These are phyloP conservation scores for Chydorus sphaericus DNA, from an alignment of 2,888 invertebrate genomes.

Conservation along the genomic window DNA sequence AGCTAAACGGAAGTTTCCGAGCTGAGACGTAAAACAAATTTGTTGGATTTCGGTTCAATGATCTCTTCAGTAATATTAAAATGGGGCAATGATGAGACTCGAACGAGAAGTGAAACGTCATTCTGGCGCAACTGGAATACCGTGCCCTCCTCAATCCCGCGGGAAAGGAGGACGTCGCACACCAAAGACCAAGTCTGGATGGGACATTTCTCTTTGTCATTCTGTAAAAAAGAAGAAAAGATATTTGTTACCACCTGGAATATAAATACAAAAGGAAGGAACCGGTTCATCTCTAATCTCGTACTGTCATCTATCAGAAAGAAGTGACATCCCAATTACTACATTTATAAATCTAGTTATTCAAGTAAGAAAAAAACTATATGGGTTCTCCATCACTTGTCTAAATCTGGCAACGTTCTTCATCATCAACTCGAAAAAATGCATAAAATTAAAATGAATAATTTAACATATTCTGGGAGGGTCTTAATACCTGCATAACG, in stretches of 20 bases:
- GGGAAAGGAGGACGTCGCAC: constrained; percentile 77
- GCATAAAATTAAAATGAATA: background rate
- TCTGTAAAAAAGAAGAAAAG: constrained; percentile 27
- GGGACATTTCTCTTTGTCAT: constrained; percentile 60
- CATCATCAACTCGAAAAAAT: background rate
- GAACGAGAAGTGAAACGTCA: constrained; percentile 79
- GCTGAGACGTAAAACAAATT: constrained; percentile 82
- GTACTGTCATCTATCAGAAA: background rate
- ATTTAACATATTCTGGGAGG: constrained; percentile 15
- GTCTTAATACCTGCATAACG: constrained; percentile 45
- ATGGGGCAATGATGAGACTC: constrained; percentile 73
- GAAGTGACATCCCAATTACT: background rate
- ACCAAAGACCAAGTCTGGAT: constrained; percentile 94
- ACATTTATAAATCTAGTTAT: background rate
- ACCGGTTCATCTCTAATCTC: background rate
- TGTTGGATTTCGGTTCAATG: constrained; percentile 87
- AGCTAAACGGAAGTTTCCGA: constrained; percentile 93
- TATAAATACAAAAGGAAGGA: background rate
- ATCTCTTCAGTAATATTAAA: constrained; percentile 91
- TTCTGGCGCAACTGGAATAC: constrained; percentile 85
- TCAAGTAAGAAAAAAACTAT: no score
- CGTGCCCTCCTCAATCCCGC: constrained; percentile 65
- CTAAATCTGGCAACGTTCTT: no score
- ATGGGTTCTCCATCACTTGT: no score
- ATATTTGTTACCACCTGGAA: no score